phyloP scores from a whole-genome alignment of 2,113 vertebrate genomes.

The Orcinus orca region DNA sequence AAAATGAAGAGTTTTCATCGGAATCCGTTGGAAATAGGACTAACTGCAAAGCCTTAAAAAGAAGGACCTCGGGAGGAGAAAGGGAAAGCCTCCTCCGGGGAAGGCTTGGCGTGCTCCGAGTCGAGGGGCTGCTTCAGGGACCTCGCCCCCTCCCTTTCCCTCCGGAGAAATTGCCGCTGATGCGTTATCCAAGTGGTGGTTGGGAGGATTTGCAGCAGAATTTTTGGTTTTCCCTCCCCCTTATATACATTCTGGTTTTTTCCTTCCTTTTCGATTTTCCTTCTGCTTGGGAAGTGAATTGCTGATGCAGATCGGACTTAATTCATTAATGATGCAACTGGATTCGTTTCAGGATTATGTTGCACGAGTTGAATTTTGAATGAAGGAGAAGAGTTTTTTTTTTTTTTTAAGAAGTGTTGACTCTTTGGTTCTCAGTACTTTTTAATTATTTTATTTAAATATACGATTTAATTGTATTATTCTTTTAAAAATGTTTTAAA shows the following conservation, averaged over 20 bases:
- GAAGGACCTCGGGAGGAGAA: constrained; percentile 65
- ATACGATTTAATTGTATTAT: constrained; percentile 57
- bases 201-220: constrained; percentile 67
- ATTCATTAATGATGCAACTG: constrained; percentile 76
- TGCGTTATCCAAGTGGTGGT: constrained; percentile 70
- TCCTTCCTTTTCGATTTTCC: constrained; percentile 20
- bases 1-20: constrained; percentile 75
- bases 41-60: constrained; percentile 73
- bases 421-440: constrained; percentile 62
- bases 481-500: constrained; percentile 59
- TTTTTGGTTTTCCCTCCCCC: constrained; percentile 65
- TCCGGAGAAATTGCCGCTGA: constrained; percentile 69
- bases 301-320: constrained; percentile 73
- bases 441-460: constrained; percentile 77
- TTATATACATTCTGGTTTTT: constrained; percentile 48
- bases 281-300: constrained; percentile 61
- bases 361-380: constrained; percentile 84
- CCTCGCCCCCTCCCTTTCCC: constrained; percentile 72
- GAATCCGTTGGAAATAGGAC: neutral
- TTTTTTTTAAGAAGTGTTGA: constrained; percentile 67
- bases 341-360: constrained; percentile 80
- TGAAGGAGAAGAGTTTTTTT: constrained; percentile 80
- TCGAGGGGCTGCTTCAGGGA: constrained; percentile 66
- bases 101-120: constrained; percentile 73
- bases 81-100: constrained; percentile 68